These are phyloP conservation scores for Erebia ligea DNA, from an alignment of 2,888 invertebrate genomes.

Conservation along the genomic window DNA sequence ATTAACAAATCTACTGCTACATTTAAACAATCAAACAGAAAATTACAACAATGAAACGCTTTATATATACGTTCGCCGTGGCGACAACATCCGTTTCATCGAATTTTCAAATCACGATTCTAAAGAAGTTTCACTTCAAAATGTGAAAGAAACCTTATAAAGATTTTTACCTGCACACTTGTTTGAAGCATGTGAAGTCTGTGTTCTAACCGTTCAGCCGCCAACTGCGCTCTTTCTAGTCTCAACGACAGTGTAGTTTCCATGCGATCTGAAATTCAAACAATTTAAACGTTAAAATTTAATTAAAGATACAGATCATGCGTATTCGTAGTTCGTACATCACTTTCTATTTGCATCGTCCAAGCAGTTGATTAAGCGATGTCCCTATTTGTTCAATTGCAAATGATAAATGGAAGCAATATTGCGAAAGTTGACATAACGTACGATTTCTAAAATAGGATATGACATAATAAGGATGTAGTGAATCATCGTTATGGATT, in stretches of 20 bases:
- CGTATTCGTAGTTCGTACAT: slow-evolving; percentile 27
- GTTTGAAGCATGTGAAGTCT: slow-evolving; percentile 75
- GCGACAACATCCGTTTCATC: no score
- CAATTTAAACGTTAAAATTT: slow-evolving; percentile 35
- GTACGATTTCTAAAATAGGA: slow-evolving; percentile 70
- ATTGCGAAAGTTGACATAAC: slow-evolving; percentile 69
- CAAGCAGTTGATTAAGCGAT: slow-evolving; percentile 67
- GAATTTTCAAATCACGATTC: no score
- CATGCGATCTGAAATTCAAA: slow-evolving; percentile 66
- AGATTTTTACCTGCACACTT: slow-evolving; percentile 63
- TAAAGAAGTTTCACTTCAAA: no score
- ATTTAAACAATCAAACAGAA: no score
- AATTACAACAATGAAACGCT: no score
- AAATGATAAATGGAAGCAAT: slow-evolving; percentile 53
- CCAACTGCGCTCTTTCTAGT: slow-evolving; percentile 76
- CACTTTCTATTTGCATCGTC: slow-evolving; percentile 54
- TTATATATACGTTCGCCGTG: no score
- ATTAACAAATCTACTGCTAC: no score
- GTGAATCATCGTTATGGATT: slow-evolving; percentile 51
- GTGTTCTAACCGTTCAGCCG: slow-evolving; percentile 76
- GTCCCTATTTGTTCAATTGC: slow-evolving; percentile 71
- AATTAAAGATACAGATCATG: slow-evolving; percentile 36
- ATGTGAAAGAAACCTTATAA: neutral
- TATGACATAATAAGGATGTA: slow-evolving; percentile 67
- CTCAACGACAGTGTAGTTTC: slow-evolving; percentile 74